Evolutionary conservation across 1,140 invertebrate species (phyloP), one percentile per base, ranked within the genome.

Genomic region (Drosophila nigromelanica): DNA sequence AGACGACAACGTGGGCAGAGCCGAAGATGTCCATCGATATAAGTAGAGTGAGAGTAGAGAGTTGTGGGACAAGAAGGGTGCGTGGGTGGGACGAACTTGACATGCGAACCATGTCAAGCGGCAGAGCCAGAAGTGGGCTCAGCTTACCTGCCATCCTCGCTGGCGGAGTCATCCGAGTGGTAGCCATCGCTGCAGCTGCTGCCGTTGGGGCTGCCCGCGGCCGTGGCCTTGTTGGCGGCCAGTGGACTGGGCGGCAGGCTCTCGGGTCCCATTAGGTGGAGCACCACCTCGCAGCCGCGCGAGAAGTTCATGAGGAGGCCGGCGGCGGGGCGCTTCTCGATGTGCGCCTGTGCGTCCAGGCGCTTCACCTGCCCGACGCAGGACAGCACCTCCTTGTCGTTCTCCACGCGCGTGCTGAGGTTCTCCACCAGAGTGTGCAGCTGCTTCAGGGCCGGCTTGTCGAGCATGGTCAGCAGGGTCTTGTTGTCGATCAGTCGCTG

Each of bases 401-500:
- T 94, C 80, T 95, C 94, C 5, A 95, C 94, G 39, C 94, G 93
- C 5, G 93, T 93, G 5, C 94, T 93, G 1, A 96, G 89, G 2
- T 94, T 93, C 12, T 93, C 92, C 7, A 94, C 92, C 42, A 95
- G 91, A 0, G 93, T 93, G 15, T 92, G 91, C 12, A 94, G 91
- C 89, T 94, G 94, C 62, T 94, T 92, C 68, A 94, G 69, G 0
- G 93, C 93, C 15, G 94, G 94, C 77, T 95, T 95, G 90, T 98
- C 97, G 47, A 98, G 93, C 33, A 97, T 95, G 74, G 97, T 98
- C 47, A 98, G 92, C 21, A 98, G 92, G 0, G 96, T 96, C 92
- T 98, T 97, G 92, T 98, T 98, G 92, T 98, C 97, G 76, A 98
- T 98, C 14, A 98, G 93, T 4, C 98, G 92, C 69, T 97, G 95